A percentile compares a stretch with the other conserved stretches of the same genome.
Conservation (phyloP, 2,797 vertebrate genomes). For the Sylvia borin region DNA sequence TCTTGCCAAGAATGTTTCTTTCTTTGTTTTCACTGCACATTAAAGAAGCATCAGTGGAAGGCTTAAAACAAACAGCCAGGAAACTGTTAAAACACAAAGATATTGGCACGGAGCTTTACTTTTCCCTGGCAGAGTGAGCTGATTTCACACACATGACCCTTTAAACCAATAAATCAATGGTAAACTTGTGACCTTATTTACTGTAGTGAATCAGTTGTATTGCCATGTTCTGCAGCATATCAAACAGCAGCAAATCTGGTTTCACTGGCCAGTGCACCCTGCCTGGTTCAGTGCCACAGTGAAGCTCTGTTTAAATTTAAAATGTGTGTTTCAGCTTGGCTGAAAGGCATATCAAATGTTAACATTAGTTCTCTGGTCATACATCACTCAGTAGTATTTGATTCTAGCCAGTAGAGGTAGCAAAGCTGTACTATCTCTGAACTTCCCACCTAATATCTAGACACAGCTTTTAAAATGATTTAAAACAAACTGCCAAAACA, state of each 20-base stretch:
- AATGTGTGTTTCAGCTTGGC: not conserved
- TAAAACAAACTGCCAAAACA: not conserved
- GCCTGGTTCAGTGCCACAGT: not conserved
- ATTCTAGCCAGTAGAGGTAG: not conserved
- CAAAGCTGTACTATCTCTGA: not conserved
- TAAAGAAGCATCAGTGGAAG: not conserved
- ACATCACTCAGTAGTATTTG: not conserved
- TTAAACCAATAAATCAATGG: slow-evolving; percentile 44
- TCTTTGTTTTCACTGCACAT: not conserved
- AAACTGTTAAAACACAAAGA: slow-evolving; percentile 8
- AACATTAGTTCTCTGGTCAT: not conserved
- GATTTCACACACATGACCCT: not conserved
- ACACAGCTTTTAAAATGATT: not conserved
- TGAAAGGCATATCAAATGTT: not conserved
- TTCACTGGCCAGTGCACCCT: not conserved
- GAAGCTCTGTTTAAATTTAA: slow-evolving; percentile 1
- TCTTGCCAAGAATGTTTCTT: not conserved
- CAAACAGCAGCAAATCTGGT: not conserved
- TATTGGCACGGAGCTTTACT: not conserved
- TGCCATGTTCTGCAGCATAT: not conserved
- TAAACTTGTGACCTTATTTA: slow-evolving; percentile 14
- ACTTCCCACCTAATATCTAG: not conserved
- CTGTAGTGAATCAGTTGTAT: slow-evolving; percentile 1
- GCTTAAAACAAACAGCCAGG: not conserved
- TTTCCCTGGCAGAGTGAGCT: not conserved